phyloP scores from a whole-genome alignment of 2,797 vertebrate species.

The Alfaro cultratus region DNA sequence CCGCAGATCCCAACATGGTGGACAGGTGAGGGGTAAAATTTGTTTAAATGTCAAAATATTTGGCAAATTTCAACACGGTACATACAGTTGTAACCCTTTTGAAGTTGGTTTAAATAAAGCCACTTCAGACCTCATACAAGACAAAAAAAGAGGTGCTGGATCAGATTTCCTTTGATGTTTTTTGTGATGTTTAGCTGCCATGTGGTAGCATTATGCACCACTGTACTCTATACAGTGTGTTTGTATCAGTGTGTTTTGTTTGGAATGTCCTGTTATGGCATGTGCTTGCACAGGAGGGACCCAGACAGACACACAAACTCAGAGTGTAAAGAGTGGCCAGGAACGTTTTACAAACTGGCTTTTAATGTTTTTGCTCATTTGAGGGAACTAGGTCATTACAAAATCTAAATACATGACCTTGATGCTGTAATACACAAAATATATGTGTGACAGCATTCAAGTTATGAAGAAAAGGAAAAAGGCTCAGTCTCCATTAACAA shows the following conservation, averaged over 20 bases:
- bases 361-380: conserved; percentile 23
- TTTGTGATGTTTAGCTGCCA: conserved; percentile 58
- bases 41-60: conserved; percentile 40
- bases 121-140: conserved; percentile 31
- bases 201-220: conserved; percentile 68
- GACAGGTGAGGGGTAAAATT: conserved; percentile 83
- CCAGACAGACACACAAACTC: conserved; percentile 64
- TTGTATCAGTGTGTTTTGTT: conserved; percentile 67
- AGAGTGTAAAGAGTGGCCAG: conserved; percentile 36
- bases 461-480: neutral
- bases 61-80: conserved; percentile 30
- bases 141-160: conserved; percentile 21
- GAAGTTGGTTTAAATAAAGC: conserved; percentile 41
- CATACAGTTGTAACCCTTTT: conserved; percentile 30
- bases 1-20: conserved; percentile 87
- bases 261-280: conserved; percentile 79
- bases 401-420: neutral
- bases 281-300: conserved; percentile 62
- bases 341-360: conserved; percentile 32
- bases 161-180: conserved; percentile 62
- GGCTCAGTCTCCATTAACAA: no score
- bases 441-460: neutral
- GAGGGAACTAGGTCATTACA: conserved; percentile 6
- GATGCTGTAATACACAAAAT: neutral
- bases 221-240: conserved; percentile 43